phyloP scores from a whole-genome alignment of 1,140 invertebrate genomes.

The Anadara kagoshimensis region DNA sequence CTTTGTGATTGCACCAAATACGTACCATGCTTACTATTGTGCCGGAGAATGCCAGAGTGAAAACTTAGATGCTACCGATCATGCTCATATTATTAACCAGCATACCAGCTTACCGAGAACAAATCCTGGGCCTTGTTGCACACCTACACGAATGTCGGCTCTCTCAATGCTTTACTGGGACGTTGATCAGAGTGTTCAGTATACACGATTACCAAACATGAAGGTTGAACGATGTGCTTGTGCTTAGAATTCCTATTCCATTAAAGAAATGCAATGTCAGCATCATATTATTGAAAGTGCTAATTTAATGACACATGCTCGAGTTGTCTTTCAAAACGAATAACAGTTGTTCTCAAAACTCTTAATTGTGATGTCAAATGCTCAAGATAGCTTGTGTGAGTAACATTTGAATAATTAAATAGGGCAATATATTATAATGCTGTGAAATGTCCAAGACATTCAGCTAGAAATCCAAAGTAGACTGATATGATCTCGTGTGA shows the following conservation, averaged over 20 bases:
- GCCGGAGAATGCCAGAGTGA: constrained; percentile 36
- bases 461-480: no score
- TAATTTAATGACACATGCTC: no score
- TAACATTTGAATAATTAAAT: neutral
- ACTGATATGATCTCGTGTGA: no score
- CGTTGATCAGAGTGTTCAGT: constrained; percentile 26
- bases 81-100: constrained; percentile 19
- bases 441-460: no score
- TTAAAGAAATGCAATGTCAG: neutral
- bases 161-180: constrained; percentile 40
- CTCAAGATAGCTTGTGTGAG: neutral
- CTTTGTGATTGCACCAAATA: constrained; percentile 36
- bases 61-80: constrained; percentile 12
- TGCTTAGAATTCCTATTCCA: constrained; percentile 5
- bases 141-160: constrained; percentile 28
- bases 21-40: constrained; percentile 37
- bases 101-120: neutral
- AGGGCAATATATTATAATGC: neutral
- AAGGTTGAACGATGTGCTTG: constrained; percentile 40
- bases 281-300: no score
- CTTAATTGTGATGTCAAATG: neutral
- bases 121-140: constrained; percentile 31
- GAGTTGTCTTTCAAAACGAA: constrained; percentile 2
- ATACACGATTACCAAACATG: constrained; percentile 35
- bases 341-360: neutral